phyloP scores from a whole-genome alignment of 2,888 invertebrate genomes.

The Empis stercorea region DNA sequence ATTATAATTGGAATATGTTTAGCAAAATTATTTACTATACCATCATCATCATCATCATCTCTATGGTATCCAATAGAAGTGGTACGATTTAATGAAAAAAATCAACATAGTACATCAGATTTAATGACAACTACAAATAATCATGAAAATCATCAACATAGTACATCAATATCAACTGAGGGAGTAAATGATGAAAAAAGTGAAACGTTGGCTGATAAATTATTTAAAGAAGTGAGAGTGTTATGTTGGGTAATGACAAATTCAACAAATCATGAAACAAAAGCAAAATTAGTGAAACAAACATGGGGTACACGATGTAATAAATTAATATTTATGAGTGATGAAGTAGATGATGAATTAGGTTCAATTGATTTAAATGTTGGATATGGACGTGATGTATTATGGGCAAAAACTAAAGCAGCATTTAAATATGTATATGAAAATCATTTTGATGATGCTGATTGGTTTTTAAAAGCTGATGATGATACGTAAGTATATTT shows the following conservation, averaged over 20 bases:
- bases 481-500: constrained; percentile 82
- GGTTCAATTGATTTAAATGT: constrained; percentile 69
- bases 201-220: constrained; percentile 50
- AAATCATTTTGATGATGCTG: constrained; percentile 64
- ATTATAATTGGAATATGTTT: constrained; percentile 33
- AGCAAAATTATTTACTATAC: constrained; percentile 30
- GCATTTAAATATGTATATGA: constrained; percentile 78
- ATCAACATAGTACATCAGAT: background rate
- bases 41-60: constrained; percentile 24
- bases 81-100: too few species aligned
- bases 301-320: constrained; percentile 88
- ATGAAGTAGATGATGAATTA: constrained; percentile 50
- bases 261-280: constrained; percentile 69
- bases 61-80: background rate
- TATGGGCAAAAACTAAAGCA: constrained; percentile 90
- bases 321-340: constrained; percentile 71
- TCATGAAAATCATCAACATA: too few species aligned
- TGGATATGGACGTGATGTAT: constrained; percentile 65
- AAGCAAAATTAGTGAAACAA: constrained; percentile 76
- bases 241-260: constrained; percentile 91
- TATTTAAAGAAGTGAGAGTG: constrained; percentile 61
- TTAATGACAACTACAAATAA: constrained; percentile 3
- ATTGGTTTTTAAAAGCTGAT: constrained; percentile 94
- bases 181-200: too few species aligned
- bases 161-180: too few species aligned